These are phyloP conservation scores for Typhlomys cinereus DNA, from an alignment of 2,113 vertebrate genomes.

Conservation along the genomic window DNA sequence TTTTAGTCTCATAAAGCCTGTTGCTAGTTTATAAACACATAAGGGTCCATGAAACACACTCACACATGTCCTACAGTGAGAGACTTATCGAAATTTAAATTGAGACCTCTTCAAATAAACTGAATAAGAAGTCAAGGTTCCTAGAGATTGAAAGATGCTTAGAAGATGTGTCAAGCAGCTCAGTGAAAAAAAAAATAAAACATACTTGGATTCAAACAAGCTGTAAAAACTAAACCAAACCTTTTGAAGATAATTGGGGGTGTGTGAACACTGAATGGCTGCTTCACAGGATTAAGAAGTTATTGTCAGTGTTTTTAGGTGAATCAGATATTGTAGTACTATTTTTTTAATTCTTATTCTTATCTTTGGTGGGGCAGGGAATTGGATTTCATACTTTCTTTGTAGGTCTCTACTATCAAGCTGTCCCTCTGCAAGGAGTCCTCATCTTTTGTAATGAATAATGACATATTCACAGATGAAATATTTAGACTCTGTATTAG, in stretches of 20 bases:
- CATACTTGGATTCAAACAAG: not conserved
- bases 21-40: not conserved
- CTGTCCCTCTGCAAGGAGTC: not conserved
- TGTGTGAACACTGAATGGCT: not conserved
- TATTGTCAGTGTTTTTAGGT: not conserved
- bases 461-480: conserved; percentile 7
- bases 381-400: not conserved
- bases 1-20: not conserved
- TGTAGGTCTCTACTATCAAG: not conserved
- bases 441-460: not conserved
- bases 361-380: not conserved
- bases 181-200: not conserved
- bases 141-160: not conserved
- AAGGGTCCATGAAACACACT: no score
- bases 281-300: not conserved
- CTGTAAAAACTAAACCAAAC: not conserved
- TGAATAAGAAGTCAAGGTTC: no score
- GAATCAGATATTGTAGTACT: not conserved
- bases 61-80: no score
- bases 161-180: not conserved
- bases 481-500: not conserved
- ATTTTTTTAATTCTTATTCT: not conserved
- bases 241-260: not conserved
- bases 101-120: not conserved
- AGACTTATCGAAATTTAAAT: not conserved